These are phyloP conservation scores for Embidobia sp. DNA, from an alignment of 2,888 invertebrate genomes.

Conservation along the genomic window DNA sequence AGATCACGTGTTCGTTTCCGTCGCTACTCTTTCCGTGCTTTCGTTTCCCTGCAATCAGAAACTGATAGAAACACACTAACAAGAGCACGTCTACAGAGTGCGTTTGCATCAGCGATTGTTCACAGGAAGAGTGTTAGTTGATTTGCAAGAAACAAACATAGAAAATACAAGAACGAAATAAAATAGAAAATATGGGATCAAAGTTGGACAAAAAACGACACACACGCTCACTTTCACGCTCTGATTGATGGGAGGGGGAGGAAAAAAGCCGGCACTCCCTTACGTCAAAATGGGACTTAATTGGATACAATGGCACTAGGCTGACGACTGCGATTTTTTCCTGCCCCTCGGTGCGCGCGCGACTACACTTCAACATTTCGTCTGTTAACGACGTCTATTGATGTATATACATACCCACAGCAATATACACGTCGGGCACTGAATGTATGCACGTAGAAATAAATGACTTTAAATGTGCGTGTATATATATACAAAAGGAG, in stretches of 20 bases:
- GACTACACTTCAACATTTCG: slow-evolving; percentile 66
- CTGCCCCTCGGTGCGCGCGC: slow-evolving; percentile 69
- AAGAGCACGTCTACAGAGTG: too few relatives aligned
- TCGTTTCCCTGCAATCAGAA: too few relatives aligned
- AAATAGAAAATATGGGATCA: too few relatives aligned
- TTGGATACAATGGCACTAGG: slow-evolving; percentile 80
- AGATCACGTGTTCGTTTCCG: too few relatives aligned
- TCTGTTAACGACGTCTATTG: slow-evolving; percentile 53
- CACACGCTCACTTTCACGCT: slow-evolving; percentile 28
- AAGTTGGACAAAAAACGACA: slow-evolving; percentile 12
- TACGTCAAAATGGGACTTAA: slow-evolving; percentile 71
- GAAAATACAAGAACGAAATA: too few relatives aligned
- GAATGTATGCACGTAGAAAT: slow-evolving; percentile 52
- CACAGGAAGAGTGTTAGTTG: too few relatives aligned
- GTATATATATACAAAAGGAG: slow-evolving; percentile 65
- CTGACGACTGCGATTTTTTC: slow-evolving; percentile 75
- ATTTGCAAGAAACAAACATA: too few relatives aligned
- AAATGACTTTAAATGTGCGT: slow-evolving; percentile 63
- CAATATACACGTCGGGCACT: slow-evolving; percentile 64
- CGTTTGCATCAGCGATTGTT: too few relatives aligned
- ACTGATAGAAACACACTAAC: too few relatives aligned
- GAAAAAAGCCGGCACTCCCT: slow-evolving; percentile 70
- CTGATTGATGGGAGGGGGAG: slow-evolving; percentile 57
- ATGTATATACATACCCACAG: slow-evolving; percentile 71
- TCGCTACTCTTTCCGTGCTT: too few relatives aligned